Evolutionary conservation across 2,113 vertebrate species (phyloP).

Genomic region (Alouatta palliata): DNA sequence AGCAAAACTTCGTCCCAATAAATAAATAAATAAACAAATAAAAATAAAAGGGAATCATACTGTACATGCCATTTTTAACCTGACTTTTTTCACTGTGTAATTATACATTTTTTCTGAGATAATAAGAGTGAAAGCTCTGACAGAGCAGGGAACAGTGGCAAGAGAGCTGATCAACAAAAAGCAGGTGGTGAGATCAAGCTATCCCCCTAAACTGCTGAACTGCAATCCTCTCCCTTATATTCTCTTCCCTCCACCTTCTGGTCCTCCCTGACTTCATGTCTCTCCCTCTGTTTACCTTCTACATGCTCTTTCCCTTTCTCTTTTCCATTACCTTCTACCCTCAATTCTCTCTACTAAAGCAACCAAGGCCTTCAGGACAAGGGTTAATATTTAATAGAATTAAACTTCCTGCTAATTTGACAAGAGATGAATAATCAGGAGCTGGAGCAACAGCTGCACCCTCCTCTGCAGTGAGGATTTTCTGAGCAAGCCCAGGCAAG

Average conservation of each 20-base stretch:
- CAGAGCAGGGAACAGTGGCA: not conserved
- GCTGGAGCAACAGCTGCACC: not conserved
- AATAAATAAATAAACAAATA: too few relatives aligned
- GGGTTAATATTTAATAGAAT: conserved; percentile 54
- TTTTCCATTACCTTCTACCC: not conserved
- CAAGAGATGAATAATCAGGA: not conserved
- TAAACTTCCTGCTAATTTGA: conserved; percentile 33
- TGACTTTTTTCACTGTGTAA: not conserved
- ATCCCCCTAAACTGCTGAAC: not conserved
- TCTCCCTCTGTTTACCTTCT: not conserved
- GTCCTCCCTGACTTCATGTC: not conserved
- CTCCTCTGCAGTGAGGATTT: conserved; percentile 31
- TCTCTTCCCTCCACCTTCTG: not conserved
- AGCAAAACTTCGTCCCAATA: too few relatives aligned
- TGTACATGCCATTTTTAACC: not conserved
- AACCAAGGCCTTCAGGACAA: not conserved
- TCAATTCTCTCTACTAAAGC: conserved; percentile 3
- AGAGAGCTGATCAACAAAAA: not conserved
- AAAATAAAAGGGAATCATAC: not conserved
- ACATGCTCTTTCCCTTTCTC: not conserved
- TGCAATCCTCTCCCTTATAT: not conserved
- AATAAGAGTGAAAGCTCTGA: not conserved
- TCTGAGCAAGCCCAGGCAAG: conserved; percentile 72
- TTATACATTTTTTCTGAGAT: not conserved
- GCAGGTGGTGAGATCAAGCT: not conserved